Evolutionary conservation across 2,888 invertebrate genomes (phyloP), one percentile per base, ranked within the genome.

Genomic region (Metacarcinus magister): DNA sequence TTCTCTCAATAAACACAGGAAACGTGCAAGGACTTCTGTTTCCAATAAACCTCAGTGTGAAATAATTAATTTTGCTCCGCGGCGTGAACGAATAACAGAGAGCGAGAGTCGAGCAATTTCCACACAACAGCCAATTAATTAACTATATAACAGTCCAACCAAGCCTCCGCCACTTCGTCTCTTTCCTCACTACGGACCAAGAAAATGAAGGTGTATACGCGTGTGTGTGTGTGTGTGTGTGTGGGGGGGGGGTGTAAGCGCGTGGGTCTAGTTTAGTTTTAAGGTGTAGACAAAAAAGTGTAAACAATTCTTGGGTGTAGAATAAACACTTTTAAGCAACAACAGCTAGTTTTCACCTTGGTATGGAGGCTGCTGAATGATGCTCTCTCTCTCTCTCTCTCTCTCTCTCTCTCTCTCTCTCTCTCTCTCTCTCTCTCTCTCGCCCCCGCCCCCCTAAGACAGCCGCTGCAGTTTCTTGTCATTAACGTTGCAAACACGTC

Each of bases 401-500:
- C n/a, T 28, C 44, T 32, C 92, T 32, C 28, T 28, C 54, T 46
- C 92, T 46, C 92, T 44, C 46, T 48, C 92, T 46, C 32, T 8
- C 32, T 82, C 10, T 32, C 32, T 32, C 82, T 82, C 82, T 44
- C 92, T 90, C 32, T 82, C 32, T 82, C 67, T 60, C 60, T 60
- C 60, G 7, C 60, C 16, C 60, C 16, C 75, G n/a, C 5, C 16
- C 19, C 16, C 19, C 16, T 28, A 92, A 92, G 95, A 75, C 92
- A 67, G 92, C 75, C 54, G 95, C 92, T 95, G 95, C 95, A 95
- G 95, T 95, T 95, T 95, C 95, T 95, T 95, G 95, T 95, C 95
- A 95, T 95, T 95, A 95, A 91, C 75, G 95, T 95, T 95, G 95
- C 95, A 92, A 95, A 95, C 92, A 95, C 91, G 92, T 95, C 95